These are phyloP conservation scores for mouse (Mus musculus) DNA, from an alignment of 2,113 vertebrate species.

Conservation along the genomic window DNA sequence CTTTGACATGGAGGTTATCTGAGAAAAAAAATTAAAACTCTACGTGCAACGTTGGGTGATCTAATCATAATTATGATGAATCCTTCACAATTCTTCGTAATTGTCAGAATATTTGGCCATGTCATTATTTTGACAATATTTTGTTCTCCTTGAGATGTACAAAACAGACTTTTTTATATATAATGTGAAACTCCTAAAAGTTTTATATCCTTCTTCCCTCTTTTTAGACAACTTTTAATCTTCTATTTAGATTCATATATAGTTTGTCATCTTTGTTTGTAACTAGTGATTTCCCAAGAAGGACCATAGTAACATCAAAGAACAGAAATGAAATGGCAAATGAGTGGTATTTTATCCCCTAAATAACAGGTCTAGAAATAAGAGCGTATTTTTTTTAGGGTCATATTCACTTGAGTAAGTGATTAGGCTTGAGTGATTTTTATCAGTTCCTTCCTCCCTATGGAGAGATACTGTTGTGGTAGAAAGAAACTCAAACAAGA, in stretches of 20 bases:
- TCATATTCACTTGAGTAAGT: not conserved
- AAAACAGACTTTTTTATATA: not conserved
- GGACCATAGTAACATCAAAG: not conserved
- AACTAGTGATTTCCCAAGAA: not conserved
- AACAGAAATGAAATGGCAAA: not conserved
- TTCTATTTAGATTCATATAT: not conserved
- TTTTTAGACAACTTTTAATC: not conserved
- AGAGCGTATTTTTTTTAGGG: not conserved
- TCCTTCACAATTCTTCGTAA: not conserved
- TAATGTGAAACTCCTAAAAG: not conserved
- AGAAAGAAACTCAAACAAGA: not conserved
- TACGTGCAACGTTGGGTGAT: not conserved
- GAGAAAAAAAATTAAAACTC: not conserved
- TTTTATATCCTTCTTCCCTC: not conserved
- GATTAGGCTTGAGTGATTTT: not conserved
- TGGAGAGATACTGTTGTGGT: not conserved
- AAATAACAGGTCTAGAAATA: not conserved
- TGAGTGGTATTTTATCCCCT: accelerated
- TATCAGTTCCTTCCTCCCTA: not conserved
- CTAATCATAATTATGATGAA: not conserved
- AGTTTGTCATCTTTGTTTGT: not conserved
- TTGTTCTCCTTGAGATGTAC: not conserved
- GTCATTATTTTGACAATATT: not conserved
- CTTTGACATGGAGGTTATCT: not conserved
- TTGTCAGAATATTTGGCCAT: not conserved